Conservation (phyloP, 2,797 vertebrate genomes). For the Pseudopleuronectes americanus region DNA sequence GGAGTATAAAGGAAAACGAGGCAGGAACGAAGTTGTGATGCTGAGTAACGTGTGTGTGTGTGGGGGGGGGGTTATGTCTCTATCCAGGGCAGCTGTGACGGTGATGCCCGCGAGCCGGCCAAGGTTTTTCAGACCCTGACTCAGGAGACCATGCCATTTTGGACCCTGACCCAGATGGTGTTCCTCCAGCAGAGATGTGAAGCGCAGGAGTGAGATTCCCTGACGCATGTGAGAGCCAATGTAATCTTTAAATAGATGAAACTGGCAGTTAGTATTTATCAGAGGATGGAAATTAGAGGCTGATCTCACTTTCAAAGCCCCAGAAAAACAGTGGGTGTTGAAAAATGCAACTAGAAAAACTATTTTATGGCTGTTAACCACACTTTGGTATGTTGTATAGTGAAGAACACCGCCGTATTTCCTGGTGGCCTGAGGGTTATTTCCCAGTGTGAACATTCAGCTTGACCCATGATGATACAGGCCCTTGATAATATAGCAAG, state of each 20-base stretch:
- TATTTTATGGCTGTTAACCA: too few species aligned
- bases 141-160: conserved; percentile 3
- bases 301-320: too few species aligned
- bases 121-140: conserved; percentile 22
- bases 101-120: neutral
- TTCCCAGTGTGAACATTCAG: too few species aligned
- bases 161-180: conserved; percentile 33
- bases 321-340: too few species aligned
- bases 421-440: too few species aligned
- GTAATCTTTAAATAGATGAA: neutral
- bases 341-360: too few species aligned
- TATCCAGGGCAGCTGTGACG: conserved; percentile 17
- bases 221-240: too few species aligned
- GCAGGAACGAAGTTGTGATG: neutral
- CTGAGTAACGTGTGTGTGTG: neutral
- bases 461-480: too few species aligned
- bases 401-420: too few species aligned
- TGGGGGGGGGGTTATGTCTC: neutral
- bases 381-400: too few species aligned
- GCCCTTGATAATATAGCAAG: too few species aligned
- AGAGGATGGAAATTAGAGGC: too few species aligned
- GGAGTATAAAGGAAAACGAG: neutral
- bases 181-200: conserved; percentile 18
- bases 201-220: neutral
- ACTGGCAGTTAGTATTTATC: neutral